Conservation (phyloP, 2,888 invertebrate genomes). For the Lathronympha strigana region DNA sequence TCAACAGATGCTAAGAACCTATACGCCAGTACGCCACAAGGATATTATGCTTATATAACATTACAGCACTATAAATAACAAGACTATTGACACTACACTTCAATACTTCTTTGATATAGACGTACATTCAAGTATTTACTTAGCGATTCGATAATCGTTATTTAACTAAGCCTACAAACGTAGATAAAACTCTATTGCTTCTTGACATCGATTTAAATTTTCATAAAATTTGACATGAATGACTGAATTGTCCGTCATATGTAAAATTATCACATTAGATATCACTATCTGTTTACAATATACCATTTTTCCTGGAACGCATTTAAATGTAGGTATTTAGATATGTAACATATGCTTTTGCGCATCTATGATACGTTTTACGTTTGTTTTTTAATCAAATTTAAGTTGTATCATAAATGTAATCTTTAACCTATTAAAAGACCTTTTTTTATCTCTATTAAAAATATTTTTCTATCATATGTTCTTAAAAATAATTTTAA, state of each 20-base stretch:
- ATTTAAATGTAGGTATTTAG: constrained; percentile 4
- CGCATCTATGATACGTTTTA: constrained; percentile 11
- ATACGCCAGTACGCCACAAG: constrained; percentile 6
- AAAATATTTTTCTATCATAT: background rate
- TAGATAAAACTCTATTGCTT: constrained; percentile 16
- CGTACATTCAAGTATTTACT: constrained; percentile 31
- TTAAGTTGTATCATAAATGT: too few species aligned
- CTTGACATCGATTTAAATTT: constrained; percentile 38
- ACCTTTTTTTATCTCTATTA: background rate
- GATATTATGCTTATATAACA: constrained; percentile 12
- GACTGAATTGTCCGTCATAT: constrained; percentile 13
- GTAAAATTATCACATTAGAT: constrained; percentile 13
- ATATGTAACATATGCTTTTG: constrained; percentile 4
- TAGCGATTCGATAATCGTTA: constrained; percentile 27
- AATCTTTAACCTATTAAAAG: too few species aligned
- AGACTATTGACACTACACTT: constrained; percentile 27
- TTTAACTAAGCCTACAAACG: constrained; percentile 20
- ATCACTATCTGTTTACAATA: constrained; percentile 10
- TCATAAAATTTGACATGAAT: constrained; percentile 23
- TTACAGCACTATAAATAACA: constrained; percentile 25
- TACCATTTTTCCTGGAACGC: constrained; percentile 16
- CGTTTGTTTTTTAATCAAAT: background rate
- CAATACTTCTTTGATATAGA: constrained; percentile 29
- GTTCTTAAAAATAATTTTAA: background rate
- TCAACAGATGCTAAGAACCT: background rate